Evolutionary conservation across 2,797 vertebrate genomes (phyloP).

Genomic region (Botia kubotai): DNA sequence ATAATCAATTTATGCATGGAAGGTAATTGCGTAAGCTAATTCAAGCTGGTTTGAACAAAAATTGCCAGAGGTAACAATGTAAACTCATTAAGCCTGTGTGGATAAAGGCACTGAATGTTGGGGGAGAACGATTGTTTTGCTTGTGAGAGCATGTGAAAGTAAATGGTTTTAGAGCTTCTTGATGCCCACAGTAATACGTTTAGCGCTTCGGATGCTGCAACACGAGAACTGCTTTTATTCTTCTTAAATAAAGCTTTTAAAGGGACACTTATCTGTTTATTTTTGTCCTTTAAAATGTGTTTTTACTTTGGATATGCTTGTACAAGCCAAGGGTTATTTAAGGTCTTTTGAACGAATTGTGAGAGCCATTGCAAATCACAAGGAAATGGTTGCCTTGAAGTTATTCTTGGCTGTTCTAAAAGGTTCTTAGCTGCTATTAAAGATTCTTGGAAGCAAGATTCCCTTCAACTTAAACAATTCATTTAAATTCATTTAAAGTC

Average conservation of each 20-base stretch:
- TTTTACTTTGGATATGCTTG: not conserved
- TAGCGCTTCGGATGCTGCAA: conserved; percentile 44
- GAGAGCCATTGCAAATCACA: not conserved
- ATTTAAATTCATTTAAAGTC: not conserved
- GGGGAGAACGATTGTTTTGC: conserved; percentile 26
- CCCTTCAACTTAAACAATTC: not conserved
- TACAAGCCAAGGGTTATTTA: not conserved
- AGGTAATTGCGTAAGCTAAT: conserved; percentile 48
- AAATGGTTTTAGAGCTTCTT: conserved; percentile 46
- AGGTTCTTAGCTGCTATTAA: not conserved
- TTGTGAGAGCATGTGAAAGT: conserved; percentile 46
- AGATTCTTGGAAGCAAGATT: not conserved
- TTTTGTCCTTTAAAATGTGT: not conserved
- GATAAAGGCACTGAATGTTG: conserved; percentile 39
- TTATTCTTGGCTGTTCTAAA: conserved; percentile 1
- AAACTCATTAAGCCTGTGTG: conserved; percentile 32
- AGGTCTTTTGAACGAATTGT: not conserved
- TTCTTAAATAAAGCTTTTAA: conserved; percentile 51
- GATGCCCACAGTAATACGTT: conserved; percentile 31
- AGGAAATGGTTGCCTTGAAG: not conserved
- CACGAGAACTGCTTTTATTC: conserved; percentile 46
- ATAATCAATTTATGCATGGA: conserved; percentile 56
- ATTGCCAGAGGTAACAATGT: conserved; percentile 35
- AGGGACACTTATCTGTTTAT: conserved; percentile 6
- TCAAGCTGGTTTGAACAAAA: conserved; percentile 32